These are phyloP conservation scores for Yponomeuta evonymella DNA, from an alignment of 2,888 invertebrate species.

Conservation along the genomic window DNA sequence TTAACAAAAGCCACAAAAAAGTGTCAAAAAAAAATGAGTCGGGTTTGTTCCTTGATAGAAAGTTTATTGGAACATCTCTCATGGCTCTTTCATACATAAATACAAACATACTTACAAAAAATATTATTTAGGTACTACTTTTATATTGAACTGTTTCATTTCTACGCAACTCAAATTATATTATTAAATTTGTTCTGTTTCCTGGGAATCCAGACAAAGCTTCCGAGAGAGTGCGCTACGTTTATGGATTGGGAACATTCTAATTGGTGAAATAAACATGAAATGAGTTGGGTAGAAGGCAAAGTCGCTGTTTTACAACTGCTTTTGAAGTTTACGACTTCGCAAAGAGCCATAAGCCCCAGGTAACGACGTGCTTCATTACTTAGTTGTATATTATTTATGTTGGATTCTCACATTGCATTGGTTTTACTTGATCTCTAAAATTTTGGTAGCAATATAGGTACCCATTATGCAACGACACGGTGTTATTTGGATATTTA, in stretches of 20 bases:
- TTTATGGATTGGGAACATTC: constrained; percentile 7
- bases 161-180: too few species aligned
- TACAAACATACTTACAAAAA: too few species aligned
- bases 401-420: constrained; percentile 29
- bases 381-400: constrained; percentile 56
- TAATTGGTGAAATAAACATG: constrained; percentile 23
- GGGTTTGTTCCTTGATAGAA: too few species aligned
- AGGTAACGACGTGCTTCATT: constrained; percentile 55
- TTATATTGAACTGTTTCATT: too few species aligned
- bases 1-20: too few species aligned
- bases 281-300: constrained; percentile 19
- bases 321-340: constrained; percentile 42
- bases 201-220: not conserved
- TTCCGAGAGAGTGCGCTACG: not conserved
- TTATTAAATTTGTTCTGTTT: not conserved
- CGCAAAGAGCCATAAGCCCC: constrained; percentile 44
- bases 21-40: too few species aligned
- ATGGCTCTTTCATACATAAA: too few species aligned
- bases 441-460: not conserved
- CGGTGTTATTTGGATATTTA: too few species aligned
- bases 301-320: constrained; percentile 34
- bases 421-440: not conserved
- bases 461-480: too few species aligned
- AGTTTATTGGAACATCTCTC: too few species aligned
- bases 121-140: too few species aligned